phyloP scores from a whole-genome alignment of 2,113 vertebrate species.

The Sardina pilchardus region DNA sequence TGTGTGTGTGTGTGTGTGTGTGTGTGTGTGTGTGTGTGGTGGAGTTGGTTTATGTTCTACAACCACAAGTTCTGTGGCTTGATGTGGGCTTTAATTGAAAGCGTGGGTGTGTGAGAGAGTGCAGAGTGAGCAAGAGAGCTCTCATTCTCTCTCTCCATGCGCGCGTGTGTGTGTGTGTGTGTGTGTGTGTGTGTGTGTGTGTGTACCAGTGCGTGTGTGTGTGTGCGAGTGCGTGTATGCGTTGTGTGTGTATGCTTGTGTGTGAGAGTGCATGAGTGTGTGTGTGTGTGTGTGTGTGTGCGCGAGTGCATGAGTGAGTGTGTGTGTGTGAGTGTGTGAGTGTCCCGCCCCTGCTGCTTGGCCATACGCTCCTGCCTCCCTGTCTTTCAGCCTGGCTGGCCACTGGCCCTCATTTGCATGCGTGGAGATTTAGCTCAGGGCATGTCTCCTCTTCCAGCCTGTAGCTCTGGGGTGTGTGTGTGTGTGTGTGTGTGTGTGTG shows the following conservation, averaged over 20 bases:
- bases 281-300: neutral
- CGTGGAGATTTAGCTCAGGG: slow-evolving; percentile 77
- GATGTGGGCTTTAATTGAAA: slow-evolving; percentile 12
- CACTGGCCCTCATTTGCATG: slow-evolving; percentile 81
- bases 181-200: neutral
- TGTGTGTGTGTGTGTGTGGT: slow-evolving; percentile 11
- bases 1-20: slow-evolving; percentile 13
- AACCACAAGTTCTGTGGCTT: neutral
- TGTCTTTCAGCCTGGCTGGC: slow-evolving; percentile 79
- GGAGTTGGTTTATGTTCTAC: slow-evolving; percentile 18
- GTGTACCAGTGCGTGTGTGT: neutral
- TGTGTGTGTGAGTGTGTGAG: slow-evolving; percentile 9
- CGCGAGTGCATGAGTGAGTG: neutral
- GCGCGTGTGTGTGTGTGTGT: neutral
- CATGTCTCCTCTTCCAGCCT: slow-evolving; percentile 79
- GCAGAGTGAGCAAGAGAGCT: neutral
- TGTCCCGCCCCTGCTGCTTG: slow-evolving; percentile 70
- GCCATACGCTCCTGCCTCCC: slow-evolving; percentile 77
- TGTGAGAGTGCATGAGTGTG: neutral
- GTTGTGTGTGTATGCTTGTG: slow-evolving; percentile 14
- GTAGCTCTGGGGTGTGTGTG: slow-evolving; percentile 65
- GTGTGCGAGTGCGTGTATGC: neutral
- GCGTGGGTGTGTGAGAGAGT: neutral
- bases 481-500: slow-evolving; percentile 28
- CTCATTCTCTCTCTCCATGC: neutral